Evolutionary conservation across 2,888 invertebrate species (phyloP), one percentile per base, ranked within the genome.

Genomic region (Biston betularia): DNA sequence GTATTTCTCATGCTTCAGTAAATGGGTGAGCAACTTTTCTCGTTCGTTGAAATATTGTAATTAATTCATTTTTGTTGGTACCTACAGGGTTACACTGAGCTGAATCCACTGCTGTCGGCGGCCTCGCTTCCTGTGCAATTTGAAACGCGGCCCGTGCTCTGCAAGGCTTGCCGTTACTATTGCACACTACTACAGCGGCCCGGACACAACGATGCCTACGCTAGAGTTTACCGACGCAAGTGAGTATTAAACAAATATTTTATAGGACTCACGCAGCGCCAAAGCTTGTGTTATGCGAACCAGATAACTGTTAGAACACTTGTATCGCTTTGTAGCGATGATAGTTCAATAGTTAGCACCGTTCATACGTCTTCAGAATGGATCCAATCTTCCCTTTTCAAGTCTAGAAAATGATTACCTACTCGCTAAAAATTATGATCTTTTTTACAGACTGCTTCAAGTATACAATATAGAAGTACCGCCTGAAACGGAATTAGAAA

Each of bases 91-190:
- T 94, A 91, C 72, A 78, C 82, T 74, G 94, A 94, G 0, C 68
- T 95, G 77, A 95, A 95, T 82, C 94, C 94, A 59, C 83, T 94
- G 5, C 90, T 97, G 11, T 82, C 87, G 11, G 94, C 94, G 45
- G 95, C 96, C 73, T 94, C 95, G 1, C 94, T 98, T 58, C 97
- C 97, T 0, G 96, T 97, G 12, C 92, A 93, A 77, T 91, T 97
- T 78, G 85, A 90, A 1, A 95, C 96, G 76, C 96, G 96, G 68
- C 96, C 96, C 0, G 96, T 97, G 58, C 95, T 97, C 50, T 98
- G 98, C 89, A 97, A 97, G 89, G 89, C 96, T 34, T 98, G 97
- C 79, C 95, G 97, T 65, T 96, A 97, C 86, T 97, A 96, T 88
- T 96, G 96, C 75, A 95, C 96, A 69, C 86, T 97, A 59, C 92